Base-by-base conservation (phyloP, 1,140 invertebrate genomes). In the Tribolium castaneum region DNA sequence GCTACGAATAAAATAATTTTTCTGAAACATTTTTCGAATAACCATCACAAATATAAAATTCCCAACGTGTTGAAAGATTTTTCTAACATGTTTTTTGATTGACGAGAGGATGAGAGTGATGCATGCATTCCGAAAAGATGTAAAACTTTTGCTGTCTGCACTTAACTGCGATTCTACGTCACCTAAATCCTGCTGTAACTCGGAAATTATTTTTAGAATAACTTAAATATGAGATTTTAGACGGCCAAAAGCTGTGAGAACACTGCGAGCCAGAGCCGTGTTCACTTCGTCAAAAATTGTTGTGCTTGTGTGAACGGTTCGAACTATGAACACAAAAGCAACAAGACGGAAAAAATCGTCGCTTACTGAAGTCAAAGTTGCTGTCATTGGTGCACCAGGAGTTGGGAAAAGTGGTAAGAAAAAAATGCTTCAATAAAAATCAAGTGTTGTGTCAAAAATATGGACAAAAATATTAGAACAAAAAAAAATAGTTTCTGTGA, bases 301-400 rank as follows among this genome's bases (percentile, higher is more conserved):
- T 19, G 16, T 56, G 13, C 6, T n/a, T n/a, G 4, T 14, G 13
- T 56, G 54, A 56, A 10, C n/a, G 3, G 2, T 59, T 14, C 3
- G 7, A 30, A 59, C 16, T 22, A 92, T 92, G 91, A 90, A 90
- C 79, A 88, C 89, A 75, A 89, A 93, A 80, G 93, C 93, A 25
- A 95, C 96, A 76, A 89, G 95, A 78, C 90, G 95, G 80, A 97
- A 97, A 89, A 97, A 97, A 87, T 96, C 95, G 12, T 94, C 94
- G 70, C 87, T 97, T 16, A 93, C 94, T 75, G 95, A 97, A 89
- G 93, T 97, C 72, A 96, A 96, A 89, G 93, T 97, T 56, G 94
- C 94, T 13, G 94, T 97, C 71, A 88, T 97, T 78, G 95, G 95
- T 72, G 93, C 94, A 49, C 94, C 94, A 4, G 92, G 93, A 74